Evolutionary conservation across 2,113 vertebrate species (phyloP).

Genomic region (Maylandia zebra): DNA sequence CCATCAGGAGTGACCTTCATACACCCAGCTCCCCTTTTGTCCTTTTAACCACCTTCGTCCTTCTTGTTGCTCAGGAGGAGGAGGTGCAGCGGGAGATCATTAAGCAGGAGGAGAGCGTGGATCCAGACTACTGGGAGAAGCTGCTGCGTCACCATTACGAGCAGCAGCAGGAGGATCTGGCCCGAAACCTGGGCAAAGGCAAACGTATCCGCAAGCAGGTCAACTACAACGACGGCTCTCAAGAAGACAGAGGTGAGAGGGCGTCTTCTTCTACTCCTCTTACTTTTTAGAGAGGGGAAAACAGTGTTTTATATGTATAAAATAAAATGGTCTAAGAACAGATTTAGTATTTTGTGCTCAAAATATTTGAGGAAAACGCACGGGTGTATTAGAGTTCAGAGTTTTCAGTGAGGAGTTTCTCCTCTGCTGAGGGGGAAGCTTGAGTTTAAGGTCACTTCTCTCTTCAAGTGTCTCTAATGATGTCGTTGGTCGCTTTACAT

Average conservation of each 20-base stretch:
- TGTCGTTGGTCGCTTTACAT: background rate
- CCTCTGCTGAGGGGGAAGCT: rapidly evolving
- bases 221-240: constrained; percentile 96
- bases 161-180: constrained; percentile 96
- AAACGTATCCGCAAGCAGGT: constrained; percentile 98
- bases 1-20: rapidly evolving
- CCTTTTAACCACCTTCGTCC: background rate
- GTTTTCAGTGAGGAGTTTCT: background rate
- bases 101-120: constrained; percentile 96
- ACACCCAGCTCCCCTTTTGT: rapidly evolving
- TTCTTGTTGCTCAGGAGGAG: constrained; percentile 74
- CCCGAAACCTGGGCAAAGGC: constrained; percentile 94
- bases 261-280: background rate
- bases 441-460: background rate
- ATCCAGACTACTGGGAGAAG: constrained; percentile 98
- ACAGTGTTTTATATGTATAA: rapidly evolving
- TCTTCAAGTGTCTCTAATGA: background rate
- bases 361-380: rapidly evolving
- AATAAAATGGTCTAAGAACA: background rate
- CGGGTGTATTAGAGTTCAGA: background rate
- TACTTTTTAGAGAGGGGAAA: background rate
- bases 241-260: constrained; percentile 87
- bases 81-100: constrained; percentile 97
- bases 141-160: constrained; percentile 94
- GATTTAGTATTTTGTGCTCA: background rate